Evolutionary conservation across 2,888 invertebrate genomes (phyloP).

Genomic region (Xiphydria camelus): DNA sequence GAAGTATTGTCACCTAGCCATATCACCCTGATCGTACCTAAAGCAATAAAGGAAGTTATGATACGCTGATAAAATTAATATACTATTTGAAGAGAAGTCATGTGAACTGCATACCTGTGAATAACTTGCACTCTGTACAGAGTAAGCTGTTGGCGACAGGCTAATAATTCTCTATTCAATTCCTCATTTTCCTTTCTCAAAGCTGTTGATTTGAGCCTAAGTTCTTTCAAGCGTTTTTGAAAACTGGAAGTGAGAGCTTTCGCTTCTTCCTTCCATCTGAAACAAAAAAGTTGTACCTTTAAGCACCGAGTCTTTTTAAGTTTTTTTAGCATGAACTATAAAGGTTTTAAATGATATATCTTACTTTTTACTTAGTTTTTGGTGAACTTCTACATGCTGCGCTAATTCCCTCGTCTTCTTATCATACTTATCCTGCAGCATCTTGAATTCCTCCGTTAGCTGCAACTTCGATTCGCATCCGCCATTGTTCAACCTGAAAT

Average conservation of each 20-base stretch:
- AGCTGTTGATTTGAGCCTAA: constrained; percentile 62
- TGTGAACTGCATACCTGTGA: constrained; percentile 30
- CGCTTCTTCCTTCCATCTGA: constrained; percentile 69
- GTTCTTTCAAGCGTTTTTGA: constrained; percentile 62
- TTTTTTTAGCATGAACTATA: constrained; percentile 2
- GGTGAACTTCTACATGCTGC: constrained; percentile 65
- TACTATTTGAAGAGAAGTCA: no score
- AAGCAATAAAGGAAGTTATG: constrained; percentile 14
- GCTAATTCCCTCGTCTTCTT: constrained; percentile 63
- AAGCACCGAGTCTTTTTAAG: constrained; percentile 24
- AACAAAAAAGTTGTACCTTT: constrained; percentile 36
- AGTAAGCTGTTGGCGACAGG: constrained; percentile 40
- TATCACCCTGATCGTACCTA: constrained; percentile 35
- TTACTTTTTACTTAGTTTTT: constrained; percentile 64
- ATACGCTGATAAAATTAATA: background rate
- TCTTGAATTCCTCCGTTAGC: constrained; percentile 22
- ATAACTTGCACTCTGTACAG: constrained; percentile 33
- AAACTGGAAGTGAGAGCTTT: constrained; percentile 66
- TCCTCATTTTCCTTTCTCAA: constrained; percentile 60
- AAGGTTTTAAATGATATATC: no score
- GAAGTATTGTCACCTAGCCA: constrained; percentile 39
- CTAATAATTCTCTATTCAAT: constrained; percentile 46
- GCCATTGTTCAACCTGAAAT: constrained; percentile 8
- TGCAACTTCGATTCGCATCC: constrained; percentile 17
- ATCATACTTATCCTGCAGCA: constrained; percentile 45